Evolutionary conservation across 2,113 vertebrate species (phyloP), one percentile per base, ranked within the genome.

Genomic region (Camelus bactrianus): DNA sequence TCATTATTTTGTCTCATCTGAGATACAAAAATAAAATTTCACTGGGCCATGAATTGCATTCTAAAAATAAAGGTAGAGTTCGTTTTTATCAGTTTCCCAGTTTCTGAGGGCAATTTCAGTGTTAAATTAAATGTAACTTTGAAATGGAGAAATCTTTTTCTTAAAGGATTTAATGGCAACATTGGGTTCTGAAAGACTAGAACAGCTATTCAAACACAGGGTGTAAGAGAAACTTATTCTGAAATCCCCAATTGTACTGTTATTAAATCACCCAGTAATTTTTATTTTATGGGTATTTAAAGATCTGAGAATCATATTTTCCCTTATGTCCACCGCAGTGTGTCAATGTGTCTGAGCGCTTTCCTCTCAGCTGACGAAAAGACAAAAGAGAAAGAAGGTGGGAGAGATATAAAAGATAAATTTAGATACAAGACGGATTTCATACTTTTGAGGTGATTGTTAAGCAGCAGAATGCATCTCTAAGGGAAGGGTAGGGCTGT

Each of bases 81-180:
- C 15, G 65, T 92, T 97, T 90, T 96, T 83, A 96, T 86, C 58
- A 67, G 64, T 65, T 97, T 97, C 81, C 83, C 56, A 90, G 6
- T 96, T 98, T 95, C 95, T 96, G 75, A 72, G 80, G 54, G 54
- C 82, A 98, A 96, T 13, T 80, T 85, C 50, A 76, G 54, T 90
- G 80, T 81, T 62, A 38, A 56, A 93, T 62, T 92, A 93, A 89
- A 94, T 52, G 8, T 20, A 87, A 86, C n/a, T 98, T 97, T 95
- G 80, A 97, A 98, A 98, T 91, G 70, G 56, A n/a, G 81, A 11
- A 0, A 70, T 95, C 38, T 97, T 82, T 95, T 76, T 76, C 72
- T 98, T 70, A 67, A 58, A 94, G 84, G 50, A 95, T 80, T 95
- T 96, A 69, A 95, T 90, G 79, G 84, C 81, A 96, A 94, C 50